These are phyloP conservation scores for Scarus forsteni DNA, from an alignment of 2,797 vertebrate species.

Conservation along the genomic window DNA sequence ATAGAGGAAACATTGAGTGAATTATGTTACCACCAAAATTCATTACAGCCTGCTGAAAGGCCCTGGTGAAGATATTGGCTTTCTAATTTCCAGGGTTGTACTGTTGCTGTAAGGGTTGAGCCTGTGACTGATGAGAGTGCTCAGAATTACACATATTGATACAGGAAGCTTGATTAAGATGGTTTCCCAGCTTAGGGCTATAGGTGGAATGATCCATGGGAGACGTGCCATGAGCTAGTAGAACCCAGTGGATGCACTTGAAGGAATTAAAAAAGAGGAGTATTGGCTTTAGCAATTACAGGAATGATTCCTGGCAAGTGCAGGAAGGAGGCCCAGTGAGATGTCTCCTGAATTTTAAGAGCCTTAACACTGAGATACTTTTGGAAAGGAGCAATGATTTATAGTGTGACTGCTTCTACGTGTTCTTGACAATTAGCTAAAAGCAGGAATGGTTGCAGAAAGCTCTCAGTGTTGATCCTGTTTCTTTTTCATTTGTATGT, in stretches of 20 bases:
- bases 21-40: constrained; percentile 57
- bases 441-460: constrained; percentile 39
- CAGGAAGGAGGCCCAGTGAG: constrained; percentile 28
- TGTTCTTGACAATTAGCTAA: constrained; percentile 67
- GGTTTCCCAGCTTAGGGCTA: constrained; percentile 34
- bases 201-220: constrained; percentile 43
- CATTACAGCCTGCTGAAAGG: constrained; percentile 34
- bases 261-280: constrained; percentile 68
- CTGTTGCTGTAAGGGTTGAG: constrained; percentile 29
- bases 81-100: constrained; percentile 47
- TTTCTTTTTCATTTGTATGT: constrained; percentile 23
- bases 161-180: constrained; percentile 62
- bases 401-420: constrained; percentile 27
- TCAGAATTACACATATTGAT: constrained; percentile 66
- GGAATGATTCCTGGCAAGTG: constrained; percentile 67
- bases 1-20: constrained; percentile 50
- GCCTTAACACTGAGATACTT: constrained; percentile 35
- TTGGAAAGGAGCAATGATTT: constrained; percentile 56
- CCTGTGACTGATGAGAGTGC: constrained; percentile 59
- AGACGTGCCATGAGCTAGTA: constrained; percentile 41
- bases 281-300: constrained; percentile 54
- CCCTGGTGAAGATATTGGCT: constrained; percentile 51
- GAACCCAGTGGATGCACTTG: constrained; percentile 67
- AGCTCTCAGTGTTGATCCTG: constrained; percentile 18
- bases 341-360: constrained; percentile 57